Conservation (phyloP, 2,797 vertebrate genomes). For the Oophaga sylvatica region DNA sequence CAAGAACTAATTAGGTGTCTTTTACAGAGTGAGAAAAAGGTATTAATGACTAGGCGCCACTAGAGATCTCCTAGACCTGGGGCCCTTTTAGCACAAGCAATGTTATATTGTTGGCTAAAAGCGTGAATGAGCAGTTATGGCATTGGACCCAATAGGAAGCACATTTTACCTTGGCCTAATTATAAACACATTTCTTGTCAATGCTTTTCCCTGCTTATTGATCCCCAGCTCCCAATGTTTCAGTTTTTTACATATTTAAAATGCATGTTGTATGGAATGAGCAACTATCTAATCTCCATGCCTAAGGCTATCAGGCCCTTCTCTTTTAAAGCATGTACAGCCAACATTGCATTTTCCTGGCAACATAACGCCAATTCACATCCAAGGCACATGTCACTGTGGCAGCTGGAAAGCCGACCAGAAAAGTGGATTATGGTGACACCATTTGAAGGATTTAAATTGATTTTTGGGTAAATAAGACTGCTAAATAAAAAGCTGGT, state of each 20-base stretch:
- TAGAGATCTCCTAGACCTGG: constrained; percentile 19
- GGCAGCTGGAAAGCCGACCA: constrained; percentile 46
- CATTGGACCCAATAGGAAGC: too few species aligned
- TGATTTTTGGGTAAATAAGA: constrained; percentile 21
- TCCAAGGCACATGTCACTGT: constrained; percentile 50
- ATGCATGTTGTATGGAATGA: constrained; percentile 48
- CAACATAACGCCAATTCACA: constrained; percentile 57
- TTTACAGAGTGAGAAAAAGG: constrained; percentile 28
- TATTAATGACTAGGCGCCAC: constrained; percentile 45
- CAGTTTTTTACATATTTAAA: constrained; percentile 30
- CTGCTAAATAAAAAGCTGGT: constrained; percentile 33
- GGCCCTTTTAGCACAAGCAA: background rate
- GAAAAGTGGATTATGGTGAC: constrained; percentile 59
- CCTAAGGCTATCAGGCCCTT: constrained; percentile 57
- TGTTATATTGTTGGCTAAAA: constrained; percentile 20
- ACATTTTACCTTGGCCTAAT: constrained; percentile 4
- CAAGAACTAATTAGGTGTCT: constrained; percentile 38
- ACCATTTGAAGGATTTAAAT: constrained; percentile 50
- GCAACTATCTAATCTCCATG: constrained; percentile 54
- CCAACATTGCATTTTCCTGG: constrained; percentile 58
- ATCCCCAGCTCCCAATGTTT: background rate
- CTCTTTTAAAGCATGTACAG: constrained; percentile 53
- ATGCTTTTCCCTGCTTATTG: constrained; percentile 11
- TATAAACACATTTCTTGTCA: constrained; percentile 12
- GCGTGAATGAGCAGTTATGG: constrained; percentile 29